Conservation (phyloP, 2,888 invertebrate genomes). For the Celastrina argiolus region DNA sequence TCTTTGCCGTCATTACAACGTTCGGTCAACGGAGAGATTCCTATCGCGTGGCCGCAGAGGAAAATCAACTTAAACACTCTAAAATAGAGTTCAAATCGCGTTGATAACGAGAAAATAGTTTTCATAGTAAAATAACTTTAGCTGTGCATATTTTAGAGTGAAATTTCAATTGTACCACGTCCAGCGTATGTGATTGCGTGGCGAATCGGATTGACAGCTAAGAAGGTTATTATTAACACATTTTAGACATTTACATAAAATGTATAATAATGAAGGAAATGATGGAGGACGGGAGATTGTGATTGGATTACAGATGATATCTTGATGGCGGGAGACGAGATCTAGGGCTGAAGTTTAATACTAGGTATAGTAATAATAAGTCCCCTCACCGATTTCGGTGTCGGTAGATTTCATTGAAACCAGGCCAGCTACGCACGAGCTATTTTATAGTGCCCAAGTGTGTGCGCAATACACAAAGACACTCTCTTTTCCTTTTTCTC, state of each 20-base stretch:
- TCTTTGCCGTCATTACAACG: slow-evolving; percentile 70
- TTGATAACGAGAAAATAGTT: slow-evolving; percentile 23
- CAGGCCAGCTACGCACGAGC: too few species aligned
- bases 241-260: slow-evolving; percentile 59
- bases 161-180: slow-evolving; percentile 37
- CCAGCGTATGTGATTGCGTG: slow-evolving; percentile 41
- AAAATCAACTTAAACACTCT: slow-evolving; percentile 41
- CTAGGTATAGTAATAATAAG: too few species aligned
- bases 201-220: slow-evolving; percentile 72
- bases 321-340: background rate
- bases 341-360: background rate
- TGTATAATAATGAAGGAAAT: slow-evolving; percentile 44
- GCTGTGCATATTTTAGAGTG: slow-evolving; percentile 27
- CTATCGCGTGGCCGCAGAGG: slow-evolving; percentile 48
- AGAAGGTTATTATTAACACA: slow-evolving; percentile 76
- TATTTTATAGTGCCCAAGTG: too few species aligned
- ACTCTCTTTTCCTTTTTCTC: too few species aligned
- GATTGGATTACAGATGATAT: slow-evolving; percentile 13
- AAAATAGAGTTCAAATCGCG: slow-evolving; percentile 36
- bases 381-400: too few species aligned
- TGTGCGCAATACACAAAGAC: too few species aligned
- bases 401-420: too few species aligned
- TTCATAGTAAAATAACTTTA: slow-evolving; percentile 48
- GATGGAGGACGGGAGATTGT: slow-evolving; percentile 32
- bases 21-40: slow-evolving; percentile 68